Evolutionary conservation across 2,888 invertebrate genomes (phyloP).

Genomic region (Malthinus seriepunctatus): DNA sequence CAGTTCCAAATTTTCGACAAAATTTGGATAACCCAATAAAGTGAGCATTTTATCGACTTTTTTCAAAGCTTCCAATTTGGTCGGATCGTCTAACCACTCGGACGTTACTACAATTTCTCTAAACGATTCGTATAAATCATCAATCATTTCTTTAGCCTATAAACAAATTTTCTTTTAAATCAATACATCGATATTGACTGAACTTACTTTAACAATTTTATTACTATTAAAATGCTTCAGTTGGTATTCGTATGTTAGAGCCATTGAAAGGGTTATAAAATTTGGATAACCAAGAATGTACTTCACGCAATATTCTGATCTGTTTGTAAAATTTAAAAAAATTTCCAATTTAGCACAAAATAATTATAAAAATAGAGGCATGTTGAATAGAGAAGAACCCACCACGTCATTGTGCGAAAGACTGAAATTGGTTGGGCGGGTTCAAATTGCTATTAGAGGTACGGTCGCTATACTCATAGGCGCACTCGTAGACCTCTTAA

Average conservation of each 20-base stretch:
- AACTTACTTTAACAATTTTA: slow-evolving; percentile 43
- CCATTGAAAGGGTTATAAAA: slow-evolving; percentile 46
- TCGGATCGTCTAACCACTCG: slow-evolving; percentile 60
- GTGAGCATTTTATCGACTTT: slow-evolving; percentile 57
- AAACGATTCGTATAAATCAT: slow-evolving; percentile 55
- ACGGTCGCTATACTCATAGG: no score
- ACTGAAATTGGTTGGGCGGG: no score
- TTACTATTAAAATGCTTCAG: slow-evolving; percentile 45
- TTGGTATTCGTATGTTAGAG: slow-evolving; percentile 49
- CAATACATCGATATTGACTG: neutral
- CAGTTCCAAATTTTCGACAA: slow-evolving; percentile 35
- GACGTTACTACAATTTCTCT: slow-evolving; percentile 52
- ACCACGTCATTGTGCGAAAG: no score
- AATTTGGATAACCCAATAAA: slow-evolving; percentile 47
- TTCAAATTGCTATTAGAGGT: no score
- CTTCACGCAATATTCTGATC: slow-evolving; percentile 50
- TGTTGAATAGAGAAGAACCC: no score
- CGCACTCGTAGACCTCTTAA: no score
- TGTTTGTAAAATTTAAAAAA: slow-evolving; percentile 31
- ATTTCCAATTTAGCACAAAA: neutral
- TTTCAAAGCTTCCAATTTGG: slow-evolving; percentile 54
- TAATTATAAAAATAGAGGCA: neutral
- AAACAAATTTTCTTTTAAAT: slow-evolving; percentile 9
- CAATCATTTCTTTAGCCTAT: slow-evolving; percentile 50
- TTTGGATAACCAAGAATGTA: slow-evolving; percentile 46